phyloP scores from a whole-genome alignment of 2,113 vertebrate species.

The Brienomyrus brachyistius region DNA sequence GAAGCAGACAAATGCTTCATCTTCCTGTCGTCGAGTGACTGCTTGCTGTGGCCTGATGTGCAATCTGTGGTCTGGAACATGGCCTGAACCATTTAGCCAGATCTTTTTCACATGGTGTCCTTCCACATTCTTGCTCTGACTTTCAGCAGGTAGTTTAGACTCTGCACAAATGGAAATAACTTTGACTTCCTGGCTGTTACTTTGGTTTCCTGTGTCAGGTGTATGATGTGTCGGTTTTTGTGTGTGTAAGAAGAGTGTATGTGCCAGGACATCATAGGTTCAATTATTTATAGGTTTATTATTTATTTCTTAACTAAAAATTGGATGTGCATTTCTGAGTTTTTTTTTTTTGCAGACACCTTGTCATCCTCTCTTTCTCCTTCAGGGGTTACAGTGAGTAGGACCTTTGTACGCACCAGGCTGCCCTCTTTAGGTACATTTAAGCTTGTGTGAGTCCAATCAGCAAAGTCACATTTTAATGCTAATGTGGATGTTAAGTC shows the following conservation, averaged over 20 bases:
- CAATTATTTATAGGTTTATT: not conserved
- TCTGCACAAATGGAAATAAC: not conserved
- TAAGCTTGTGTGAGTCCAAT: not conserved
- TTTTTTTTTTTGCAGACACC: not conserved
- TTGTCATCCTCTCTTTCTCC: not conserved
- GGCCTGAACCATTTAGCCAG: not conserved
- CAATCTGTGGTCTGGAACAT: not conserved
- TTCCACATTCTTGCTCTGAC: not conserved
- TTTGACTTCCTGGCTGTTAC: not conserved
- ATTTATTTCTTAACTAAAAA: not conserved
- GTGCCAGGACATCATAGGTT: not conserved
- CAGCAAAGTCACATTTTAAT: not conserved
- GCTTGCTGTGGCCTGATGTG: not conserved
- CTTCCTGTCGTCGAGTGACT: not conserved
- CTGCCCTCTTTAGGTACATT: constrained; percentile 2
- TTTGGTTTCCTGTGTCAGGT: not conserved
- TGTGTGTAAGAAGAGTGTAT: not conserved
- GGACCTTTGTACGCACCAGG: constrained; percentile 1
- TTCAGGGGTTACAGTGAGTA: constrained; percentile 10
- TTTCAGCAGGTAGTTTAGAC: not conserved
- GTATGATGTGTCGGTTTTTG: not conserved
- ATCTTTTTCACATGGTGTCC: not conserved
- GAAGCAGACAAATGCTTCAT: not conserved
- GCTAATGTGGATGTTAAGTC: not conserved
- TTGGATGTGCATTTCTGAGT: not conserved